Conservation (phyloP, 2,888 invertebrate species). For the Corbicula japonica region DNA sequence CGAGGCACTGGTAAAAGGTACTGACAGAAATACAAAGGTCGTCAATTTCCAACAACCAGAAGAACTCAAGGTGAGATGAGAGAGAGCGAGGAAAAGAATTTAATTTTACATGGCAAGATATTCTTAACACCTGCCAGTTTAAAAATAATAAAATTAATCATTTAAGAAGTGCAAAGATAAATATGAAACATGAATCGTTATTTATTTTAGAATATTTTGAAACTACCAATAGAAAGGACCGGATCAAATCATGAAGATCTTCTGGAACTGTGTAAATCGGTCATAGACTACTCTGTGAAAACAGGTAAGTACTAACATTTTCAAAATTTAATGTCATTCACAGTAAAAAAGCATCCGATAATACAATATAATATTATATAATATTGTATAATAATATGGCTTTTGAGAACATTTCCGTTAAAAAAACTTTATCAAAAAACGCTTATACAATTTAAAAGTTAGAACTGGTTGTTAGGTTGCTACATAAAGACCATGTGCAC, state of each 20-base stretch:
- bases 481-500: background rate
- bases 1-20: constrained; percentile 67
- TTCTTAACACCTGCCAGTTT: no score
- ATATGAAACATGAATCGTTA: no score
- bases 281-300: constrained; percentile 92
- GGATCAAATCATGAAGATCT: constrained; percentile 89
- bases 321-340: background rate
- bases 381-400: background rate
- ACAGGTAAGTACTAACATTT: constrained; percentile 87
- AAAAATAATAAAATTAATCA: no score
- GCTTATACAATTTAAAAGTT: background rate
- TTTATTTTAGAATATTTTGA: no score
- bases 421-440: background rate
- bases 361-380: background rate
- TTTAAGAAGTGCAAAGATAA: no score
- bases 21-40: constrained; percentile 88
- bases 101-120: no score
- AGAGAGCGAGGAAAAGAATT: no score
- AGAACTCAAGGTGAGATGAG: constrained; percentile 85
- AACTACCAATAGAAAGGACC: constrained; percentile 52
- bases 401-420: background rate
- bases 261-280: constrained; percentile 89
- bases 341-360: no score
- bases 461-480: background rate
- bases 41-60: constrained; percentile 94